Evolutionary conservation across 1,140 invertebrate species (phyloP), one percentile per base, ranked within the genome.

Genomic region (Drosophila busckii): DNA sequence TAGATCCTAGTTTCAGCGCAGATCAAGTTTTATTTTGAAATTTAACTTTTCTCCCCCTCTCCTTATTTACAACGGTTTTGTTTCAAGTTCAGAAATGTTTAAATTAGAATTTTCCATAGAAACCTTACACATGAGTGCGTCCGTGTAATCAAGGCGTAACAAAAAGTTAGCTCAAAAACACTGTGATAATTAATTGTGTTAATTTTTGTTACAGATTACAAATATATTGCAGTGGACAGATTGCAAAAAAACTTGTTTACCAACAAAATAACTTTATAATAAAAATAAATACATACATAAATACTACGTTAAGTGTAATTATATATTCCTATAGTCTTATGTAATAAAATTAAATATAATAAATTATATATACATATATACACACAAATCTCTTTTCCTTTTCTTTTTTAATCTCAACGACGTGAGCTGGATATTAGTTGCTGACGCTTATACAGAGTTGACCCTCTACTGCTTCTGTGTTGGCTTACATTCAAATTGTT

Each of bases 361-460:
- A 56, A n/a, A n/a, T n/a, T n/a, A 61, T 49, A 49, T 34, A 61
- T 46, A 54, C 38, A 26, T 20, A 54, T 38, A 54, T 45, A 45
- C 16, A 20, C 38, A 60, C 7, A 32, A 34, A 20, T 44, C 7
- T 15, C 22, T 9, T 6, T 28, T 22, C 5, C 7, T 40, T 52
- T 23, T 17, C 5, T 4, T 35, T 15, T 15, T 34, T 2, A 42
- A 25, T 28, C 34, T 49, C 20, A 38, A 9, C 44, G 49, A 16
- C 56, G 67, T 6, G 70, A 92, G 84, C 93, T 95, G 2, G 94
- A 93, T 68, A 95, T 95, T 16, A 95, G 87, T 85, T 95, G 93
- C 37, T 93, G 90, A 29, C 94, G 89, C 86, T 95, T 95, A 90
- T 94, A 95, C 1, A 94, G 90, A 12, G 90, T 90, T 20, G 87